phyloP scores from a whole-genome alignment of 1,140 invertebrate genomes.

The Nymphalis io region DNA sequence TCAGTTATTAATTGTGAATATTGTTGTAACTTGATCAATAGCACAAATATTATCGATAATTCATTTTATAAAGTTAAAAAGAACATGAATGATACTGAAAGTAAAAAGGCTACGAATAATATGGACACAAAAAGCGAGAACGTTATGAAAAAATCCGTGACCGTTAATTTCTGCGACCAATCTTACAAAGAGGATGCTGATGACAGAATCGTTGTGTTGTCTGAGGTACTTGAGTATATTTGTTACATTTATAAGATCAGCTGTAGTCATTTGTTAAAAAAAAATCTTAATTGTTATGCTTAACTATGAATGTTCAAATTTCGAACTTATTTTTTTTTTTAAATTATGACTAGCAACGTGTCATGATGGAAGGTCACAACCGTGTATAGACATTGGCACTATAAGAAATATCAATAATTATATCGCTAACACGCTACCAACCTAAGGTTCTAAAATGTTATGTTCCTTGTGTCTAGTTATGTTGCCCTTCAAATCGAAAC shows the following conservation, averaged over 20 bases:
- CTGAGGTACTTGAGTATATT: constrained; percentile 55
- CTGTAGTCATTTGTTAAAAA: no score
- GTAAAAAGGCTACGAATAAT: constrained; percentile 31
- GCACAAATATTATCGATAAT: constrained; percentile 32
- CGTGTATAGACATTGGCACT: no score
- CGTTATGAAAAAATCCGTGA: constrained; percentile 35
- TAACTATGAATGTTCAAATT: no score
- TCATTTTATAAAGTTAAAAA: constrained; percentile 50
- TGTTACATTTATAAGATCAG: not conserved
- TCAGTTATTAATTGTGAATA: constrained; percentile 44
- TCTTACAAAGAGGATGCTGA: constrained; percentile 48
- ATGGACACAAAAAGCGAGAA: constrained; percentile 41
- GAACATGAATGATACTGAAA: constrained; percentile 45
- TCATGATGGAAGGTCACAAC: no score
- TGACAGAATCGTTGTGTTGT: constrained; percentile 46
- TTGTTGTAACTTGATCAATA: constrained; percentile 49
- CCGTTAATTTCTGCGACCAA: constrained; percentile 52
- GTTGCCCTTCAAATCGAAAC: no score
- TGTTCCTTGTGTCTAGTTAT: no score
- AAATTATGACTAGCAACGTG: no score
- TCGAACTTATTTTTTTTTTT: no score
- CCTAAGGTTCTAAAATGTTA: no score
- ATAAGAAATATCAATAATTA: no score
- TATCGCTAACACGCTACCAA: no score
- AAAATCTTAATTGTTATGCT: no score